Evolutionary conservation across 2,797 vertebrate genomes (phyloP).

Genomic region (Hafferia zeledoni): DNA sequence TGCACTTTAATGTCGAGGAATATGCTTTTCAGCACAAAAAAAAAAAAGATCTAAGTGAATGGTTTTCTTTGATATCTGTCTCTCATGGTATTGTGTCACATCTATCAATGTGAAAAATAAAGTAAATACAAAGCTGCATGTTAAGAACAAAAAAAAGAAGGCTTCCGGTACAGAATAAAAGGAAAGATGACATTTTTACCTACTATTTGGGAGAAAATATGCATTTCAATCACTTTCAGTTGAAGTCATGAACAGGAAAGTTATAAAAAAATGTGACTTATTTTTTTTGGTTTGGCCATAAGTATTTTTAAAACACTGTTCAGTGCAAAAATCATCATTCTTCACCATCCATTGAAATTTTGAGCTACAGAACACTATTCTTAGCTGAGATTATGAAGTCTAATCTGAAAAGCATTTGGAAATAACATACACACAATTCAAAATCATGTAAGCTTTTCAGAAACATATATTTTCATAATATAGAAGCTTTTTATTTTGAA

Average conservation of each 20-base stretch:
- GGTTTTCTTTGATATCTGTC: conserved; percentile 50
- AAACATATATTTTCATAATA: background rate
- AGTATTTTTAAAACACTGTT: background rate
- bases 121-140: background rate
- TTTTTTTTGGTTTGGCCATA: background rate
- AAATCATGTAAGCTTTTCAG: background rate
- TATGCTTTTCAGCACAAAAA: conserved; percentile 2
- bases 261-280: background rate
- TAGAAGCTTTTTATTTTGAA: background rate
- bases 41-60: conserved; percentile 55
- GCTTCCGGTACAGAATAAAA: background rate
- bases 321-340: background rate
- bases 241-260: background rate
- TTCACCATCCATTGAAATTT: background rate
- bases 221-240: background rate
- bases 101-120: conserved; percentile 5
- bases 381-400: background rate
- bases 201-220: background rate
- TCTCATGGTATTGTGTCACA: background rate
- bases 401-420: background rate
- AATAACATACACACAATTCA: background rate
- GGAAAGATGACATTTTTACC: background rate
- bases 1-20: conserved; percentile 14
- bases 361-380: background rate
- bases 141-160: background rate